Evolutionary conservation across 2,888 invertebrate genomes (phyloP), one percentile per base, ranked within the genome.

Genomic region (Adelphocoris suturalis): DNA sequence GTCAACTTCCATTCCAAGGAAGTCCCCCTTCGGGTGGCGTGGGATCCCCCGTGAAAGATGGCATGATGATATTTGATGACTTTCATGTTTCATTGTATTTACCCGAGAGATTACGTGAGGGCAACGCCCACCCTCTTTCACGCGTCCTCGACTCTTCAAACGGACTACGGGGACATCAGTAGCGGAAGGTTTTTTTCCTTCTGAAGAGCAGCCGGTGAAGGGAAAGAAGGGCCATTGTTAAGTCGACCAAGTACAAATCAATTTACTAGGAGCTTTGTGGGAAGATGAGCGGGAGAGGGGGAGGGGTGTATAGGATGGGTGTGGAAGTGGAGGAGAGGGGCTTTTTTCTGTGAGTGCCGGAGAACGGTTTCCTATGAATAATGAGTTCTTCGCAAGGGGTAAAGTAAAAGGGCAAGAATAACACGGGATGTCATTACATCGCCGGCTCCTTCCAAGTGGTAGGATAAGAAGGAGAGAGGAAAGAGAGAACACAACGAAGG

Each of bases 61-160:
- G 68, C 85, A 37, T 85, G 48, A 57, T 85, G 85, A 85, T 85
- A 84, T 37, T 52, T 57, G 61, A 85, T 85, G 85, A 57, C 85
- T 85, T 57, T 85, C 57, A 85, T 85, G 55, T 52, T 85, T 46
- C 85, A 37, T 85, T 57, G 61, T 57, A 57, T 85, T 82, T 82
- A 82, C 85, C 52, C 57, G 55, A 28, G 37, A 37, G 57, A 82
- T 55, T 48, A 85, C 27, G 37, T 52, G 37, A 55, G 57, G 37
- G 61, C 61, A 57, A 23, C 85, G 48, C 82, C 82, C 52, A 52
- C 82, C 48, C 82, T 47, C 55, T 82, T 55, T 52, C 82, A 78
- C 78, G 78, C 78, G 78, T 78, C 46, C 46, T 46, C 46, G 78
- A 47, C 37, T 37, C 46, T 46, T 28, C 47, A 16, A 78, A 19